Conservation (phyloP, 2,797 vertebrate species). For the Onychomys leucogaster region DNA sequence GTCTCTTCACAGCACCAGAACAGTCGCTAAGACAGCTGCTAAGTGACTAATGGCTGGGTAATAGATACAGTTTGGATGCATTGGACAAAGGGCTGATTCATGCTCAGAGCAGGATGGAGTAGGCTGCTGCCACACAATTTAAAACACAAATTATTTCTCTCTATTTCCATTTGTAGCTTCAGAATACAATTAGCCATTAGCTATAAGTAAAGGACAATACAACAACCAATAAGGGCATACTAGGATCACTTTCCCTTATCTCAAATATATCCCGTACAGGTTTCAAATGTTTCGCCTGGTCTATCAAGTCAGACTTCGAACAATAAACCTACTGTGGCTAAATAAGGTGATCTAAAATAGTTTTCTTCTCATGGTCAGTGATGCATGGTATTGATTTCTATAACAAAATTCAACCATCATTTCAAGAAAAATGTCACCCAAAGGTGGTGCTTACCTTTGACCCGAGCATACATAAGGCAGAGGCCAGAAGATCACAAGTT, state of each 20-base stretch:
- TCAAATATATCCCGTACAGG: background rate
- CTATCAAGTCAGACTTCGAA: conserved; percentile 11
- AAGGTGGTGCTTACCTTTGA: background rate
- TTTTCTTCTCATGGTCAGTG: conserved; percentile 39
- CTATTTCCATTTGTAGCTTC: background rate
- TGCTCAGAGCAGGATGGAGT: background rate
- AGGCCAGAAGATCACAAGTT: background rate
- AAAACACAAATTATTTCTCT: background rate
- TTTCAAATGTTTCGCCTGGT: conserved; percentile 31
- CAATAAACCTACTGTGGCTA: background rate
- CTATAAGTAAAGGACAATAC: background rate
- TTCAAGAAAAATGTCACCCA: conserved; percentile 24
- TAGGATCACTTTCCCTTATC: background rate
- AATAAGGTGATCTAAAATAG: background rate
- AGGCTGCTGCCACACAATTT: background rate
- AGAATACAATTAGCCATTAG: background rate
- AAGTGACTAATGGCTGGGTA: background rate
- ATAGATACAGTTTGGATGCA: background rate
- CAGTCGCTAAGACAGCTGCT: background rate
- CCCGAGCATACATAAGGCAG: background rate
- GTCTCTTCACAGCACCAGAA: background rate
- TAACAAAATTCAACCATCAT: background rate
- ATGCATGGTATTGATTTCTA: conserved; percentile 23
- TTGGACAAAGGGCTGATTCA: background rate
- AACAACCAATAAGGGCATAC: background rate